Conservation (phyloP, 2,888 invertebrate species). For the Drosophila meridiana region DNA sequence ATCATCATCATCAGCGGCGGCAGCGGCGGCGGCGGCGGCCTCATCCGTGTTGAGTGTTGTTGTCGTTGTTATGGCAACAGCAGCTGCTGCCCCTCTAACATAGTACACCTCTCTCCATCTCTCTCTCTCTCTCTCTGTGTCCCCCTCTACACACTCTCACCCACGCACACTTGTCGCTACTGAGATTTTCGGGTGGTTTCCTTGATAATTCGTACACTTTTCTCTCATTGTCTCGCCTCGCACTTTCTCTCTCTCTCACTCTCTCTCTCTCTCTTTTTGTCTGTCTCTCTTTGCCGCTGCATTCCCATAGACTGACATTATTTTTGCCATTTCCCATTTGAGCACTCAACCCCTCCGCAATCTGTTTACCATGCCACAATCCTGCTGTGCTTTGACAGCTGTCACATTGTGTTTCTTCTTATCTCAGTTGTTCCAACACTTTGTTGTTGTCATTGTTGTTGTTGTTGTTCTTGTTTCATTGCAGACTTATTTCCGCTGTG, state of each 20-base stretch:
- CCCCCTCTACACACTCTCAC: background rate
- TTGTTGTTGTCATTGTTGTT: slow-evolving; percentile 23
- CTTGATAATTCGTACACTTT: slow-evolving; percentile 33
- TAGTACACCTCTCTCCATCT: background rate
- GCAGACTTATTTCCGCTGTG: slow-evolving; percentile 41
- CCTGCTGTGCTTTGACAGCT: slow-evolving; percentile 73
- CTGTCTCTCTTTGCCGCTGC: slow-evolving; percentile 6
- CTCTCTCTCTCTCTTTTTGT: background rate
- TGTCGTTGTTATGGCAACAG: slow-evolving; percentile 47
- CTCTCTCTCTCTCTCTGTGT: background rate
- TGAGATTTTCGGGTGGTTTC: slow-evolving; percentile 59
- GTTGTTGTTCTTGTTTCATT: slow-evolving; percentile 25
- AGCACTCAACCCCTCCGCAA: slow-evolving; percentile 7
- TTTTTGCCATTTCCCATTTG: slow-evolving; percentile 5
- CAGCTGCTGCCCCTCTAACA: slow-evolving; percentile 32
- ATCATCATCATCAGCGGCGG: slow-evolving; percentile 33
- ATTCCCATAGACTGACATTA: slow-evolving; percentile 43
- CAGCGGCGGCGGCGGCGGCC: slow-evolving; percentile 29
- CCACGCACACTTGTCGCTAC: background rate
- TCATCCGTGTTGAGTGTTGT: slow-evolving; percentile 31
- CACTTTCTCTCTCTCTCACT: background rate
- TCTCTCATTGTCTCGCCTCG: background rate
- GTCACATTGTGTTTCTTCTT: slow-evolving; percentile 67
- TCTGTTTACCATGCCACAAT: slow-evolving; percentile 51
- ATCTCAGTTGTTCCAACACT: slow-evolving; percentile 31